Evolutionary conservation across 2,113 vertebrate genomes (phyloP).

Genomic region (Columbina picui): DNA sequence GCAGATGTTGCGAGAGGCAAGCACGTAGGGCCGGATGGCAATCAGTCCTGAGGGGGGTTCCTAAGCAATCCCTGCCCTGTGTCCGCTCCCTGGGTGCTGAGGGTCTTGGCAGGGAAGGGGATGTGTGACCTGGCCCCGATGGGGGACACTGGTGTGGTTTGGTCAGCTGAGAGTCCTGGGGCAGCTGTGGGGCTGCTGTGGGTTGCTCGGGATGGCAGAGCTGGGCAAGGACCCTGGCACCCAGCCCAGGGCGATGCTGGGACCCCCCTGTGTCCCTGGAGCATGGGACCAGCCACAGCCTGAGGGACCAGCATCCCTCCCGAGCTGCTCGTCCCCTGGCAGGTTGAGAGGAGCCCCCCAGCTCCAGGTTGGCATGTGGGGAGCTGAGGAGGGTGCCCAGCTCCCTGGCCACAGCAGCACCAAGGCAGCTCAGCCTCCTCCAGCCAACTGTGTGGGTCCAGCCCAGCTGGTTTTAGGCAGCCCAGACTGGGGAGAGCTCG

Average conservation of each 20-base stretch:
- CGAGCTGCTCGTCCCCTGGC: accelerated
- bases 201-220: neutral
- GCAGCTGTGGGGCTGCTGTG: accelerated
- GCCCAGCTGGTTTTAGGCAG: neutral
- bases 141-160: neutral
- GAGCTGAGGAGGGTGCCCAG: neutral
- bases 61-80: neutral
- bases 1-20: conserved; percentile 36
- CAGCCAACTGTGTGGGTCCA: neutral
- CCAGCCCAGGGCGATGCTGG: neutral
- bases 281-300: neutral
- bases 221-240: neutral
- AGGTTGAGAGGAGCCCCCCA: neutral
- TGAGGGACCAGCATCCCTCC: accelerated
- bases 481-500: neutral
- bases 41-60: neutral
- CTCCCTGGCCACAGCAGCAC: neutral
- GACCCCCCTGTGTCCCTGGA: accelerated
- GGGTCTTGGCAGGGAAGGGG: neutral
- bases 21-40: neutral
- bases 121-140: accelerated
- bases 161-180: neutral
- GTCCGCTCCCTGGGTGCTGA: neutral
- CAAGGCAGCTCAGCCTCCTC: neutral
- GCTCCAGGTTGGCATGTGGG: accelerated